phyloP scores from a whole-genome alignment of 2,113 vertebrate genomes.

The Mustelus asterias region DNA sequence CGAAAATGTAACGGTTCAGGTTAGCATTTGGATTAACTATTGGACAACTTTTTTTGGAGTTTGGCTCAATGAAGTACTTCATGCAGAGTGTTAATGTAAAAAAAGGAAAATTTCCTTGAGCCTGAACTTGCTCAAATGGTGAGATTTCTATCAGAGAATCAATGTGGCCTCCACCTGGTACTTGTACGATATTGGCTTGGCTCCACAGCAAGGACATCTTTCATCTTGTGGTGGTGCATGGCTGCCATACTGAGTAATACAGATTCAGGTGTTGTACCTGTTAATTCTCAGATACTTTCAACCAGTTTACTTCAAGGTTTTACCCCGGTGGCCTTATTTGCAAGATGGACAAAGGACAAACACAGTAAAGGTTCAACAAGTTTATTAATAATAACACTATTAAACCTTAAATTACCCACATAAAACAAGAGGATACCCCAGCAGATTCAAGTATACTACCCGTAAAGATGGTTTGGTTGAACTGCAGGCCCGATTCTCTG shows the following conservation, averaged over 20 bases:
- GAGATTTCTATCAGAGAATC: background rate
- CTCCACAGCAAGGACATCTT: background rate
- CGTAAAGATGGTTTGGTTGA: no score
- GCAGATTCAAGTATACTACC: no score
- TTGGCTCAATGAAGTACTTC: background rate
- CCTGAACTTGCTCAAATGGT: background rate
- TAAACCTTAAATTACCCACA: no score
- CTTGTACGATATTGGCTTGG: background rate
- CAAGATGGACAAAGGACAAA: no score
- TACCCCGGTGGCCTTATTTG: no score
- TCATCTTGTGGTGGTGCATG: background rate
- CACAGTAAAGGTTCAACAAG: no score
- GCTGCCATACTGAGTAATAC: background rate
- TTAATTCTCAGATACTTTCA: no score
- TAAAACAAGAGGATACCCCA: no score
- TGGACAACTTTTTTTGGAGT: background rate
- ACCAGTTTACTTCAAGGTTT: no score
- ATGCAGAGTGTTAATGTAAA: background rate
- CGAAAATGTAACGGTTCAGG: background rate
- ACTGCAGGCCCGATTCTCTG: no score
- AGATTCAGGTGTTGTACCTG: no score
- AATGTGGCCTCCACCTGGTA: background rate
- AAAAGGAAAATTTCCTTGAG: background rate
- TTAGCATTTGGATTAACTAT: background rate
- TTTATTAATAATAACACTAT: no score